Evolutionary conservation across 2,797 vertebrate genomes (phyloP).

Genomic region (Dermochelys coriacea): DNA sequence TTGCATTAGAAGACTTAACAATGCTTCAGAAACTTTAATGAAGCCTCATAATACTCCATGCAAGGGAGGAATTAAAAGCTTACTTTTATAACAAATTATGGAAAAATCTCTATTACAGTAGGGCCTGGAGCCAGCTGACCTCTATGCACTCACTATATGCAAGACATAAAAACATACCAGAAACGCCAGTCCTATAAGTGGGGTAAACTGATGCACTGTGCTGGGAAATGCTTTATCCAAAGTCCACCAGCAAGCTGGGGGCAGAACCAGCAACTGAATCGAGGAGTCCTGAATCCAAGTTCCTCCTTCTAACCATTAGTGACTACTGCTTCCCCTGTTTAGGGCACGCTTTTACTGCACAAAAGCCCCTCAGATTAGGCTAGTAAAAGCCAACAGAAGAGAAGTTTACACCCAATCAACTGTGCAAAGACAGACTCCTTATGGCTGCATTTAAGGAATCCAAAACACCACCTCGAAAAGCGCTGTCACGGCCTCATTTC

Average conservation of each 20-base stretch:
- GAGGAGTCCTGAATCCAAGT: background rate
- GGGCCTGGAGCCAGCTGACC: background rate
- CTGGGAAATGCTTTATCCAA: background rate
- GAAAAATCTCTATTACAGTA: background rate
- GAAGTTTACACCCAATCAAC: no score
- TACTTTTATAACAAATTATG: background rate
- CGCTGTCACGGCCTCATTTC: no score
- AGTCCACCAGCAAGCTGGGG: no score
- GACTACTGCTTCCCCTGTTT: background rate
- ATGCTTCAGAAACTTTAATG: background rate
- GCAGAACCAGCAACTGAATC: no score
- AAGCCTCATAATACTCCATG: background rate
- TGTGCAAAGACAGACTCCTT: no score
- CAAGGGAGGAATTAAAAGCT: background rate
- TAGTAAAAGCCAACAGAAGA: no score
- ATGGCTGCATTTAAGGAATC: no score
- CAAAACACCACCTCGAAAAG: no score
- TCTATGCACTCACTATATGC: background rate
- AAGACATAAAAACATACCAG: background rate
- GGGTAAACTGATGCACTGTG: background rate
- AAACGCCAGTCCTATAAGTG: background rate
- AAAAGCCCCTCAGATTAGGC: no score
- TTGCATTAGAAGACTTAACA: background rate
- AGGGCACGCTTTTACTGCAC: background rate
- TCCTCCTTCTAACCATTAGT: background rate